Evolutionary conservation across 2,888 invertebrate genomes (phyloP), one percentile per base, ranked within the genome.

Genomic region (Xylophagus ater): DNA sequence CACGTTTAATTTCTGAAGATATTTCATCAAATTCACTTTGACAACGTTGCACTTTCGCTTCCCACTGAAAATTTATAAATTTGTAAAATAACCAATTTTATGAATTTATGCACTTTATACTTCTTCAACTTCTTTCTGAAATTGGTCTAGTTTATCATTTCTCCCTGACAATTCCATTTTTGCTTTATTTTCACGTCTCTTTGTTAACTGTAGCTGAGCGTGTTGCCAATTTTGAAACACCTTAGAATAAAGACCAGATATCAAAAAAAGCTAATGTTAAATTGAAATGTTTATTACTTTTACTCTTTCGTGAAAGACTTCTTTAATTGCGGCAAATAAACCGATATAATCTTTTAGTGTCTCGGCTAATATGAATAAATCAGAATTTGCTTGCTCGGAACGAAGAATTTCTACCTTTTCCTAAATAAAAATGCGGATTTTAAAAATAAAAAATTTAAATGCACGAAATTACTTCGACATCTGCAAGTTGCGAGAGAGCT

Each of bases 201-300:
- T 92, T 13, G 84, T 89, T 46, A 99, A 66, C 67, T 85, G 89
- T 69, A 88, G 81, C 63, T 96, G 92, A 20, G 96, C 88, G 60
- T 93, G 90, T 60, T 98, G 94, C 92, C 97, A 97, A 56, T 84
- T 86, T 66, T 97, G 96, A 68, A 93, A 96, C 12, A 87, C 81
- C 71, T 88, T 78, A 3, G 78, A 78, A 37, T 33, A 55, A 12
- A 10, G n/a, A n/a, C n/a, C n/a, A n/a, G n/a, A 14, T 19, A 18
- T 33, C 17, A 28, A 44, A 20, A n/a, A n/a, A n/a, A n/a, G n/a
- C n/a, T n/a, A n/a, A n/a, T n/a, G n/a, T n/a, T 12, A 14, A 23
- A 6, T 15, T 30, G 9, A 20, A 29, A 18, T 12, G 19, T 14
- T 28, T 7, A 28, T 43, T 58, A 71, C 74, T 68, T 82, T 83